phyloP scores from a whole-genome alignment of 2,888 invertebrate species.

The Cephus runcator region DNA sequence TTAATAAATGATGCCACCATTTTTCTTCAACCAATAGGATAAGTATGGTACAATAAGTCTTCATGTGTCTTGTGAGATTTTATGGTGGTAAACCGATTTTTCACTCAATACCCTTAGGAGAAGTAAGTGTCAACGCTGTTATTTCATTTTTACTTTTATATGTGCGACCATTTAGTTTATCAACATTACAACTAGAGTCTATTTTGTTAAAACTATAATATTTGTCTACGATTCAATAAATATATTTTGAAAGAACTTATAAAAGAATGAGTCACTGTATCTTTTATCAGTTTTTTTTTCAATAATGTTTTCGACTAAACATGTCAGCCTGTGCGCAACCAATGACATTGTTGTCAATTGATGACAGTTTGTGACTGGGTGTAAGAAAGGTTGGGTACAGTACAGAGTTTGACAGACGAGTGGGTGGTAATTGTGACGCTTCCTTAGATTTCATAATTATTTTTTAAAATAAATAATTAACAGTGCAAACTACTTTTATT shows the following conservation, averaged over 20 bases:
- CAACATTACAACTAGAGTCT: not conserved
- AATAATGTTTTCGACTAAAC: not conserved
- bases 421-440: not conserved
- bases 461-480: not conserved
- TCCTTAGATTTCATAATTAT: not conserved
- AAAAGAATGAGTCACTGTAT: not conserved
- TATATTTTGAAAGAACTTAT: not conserved
- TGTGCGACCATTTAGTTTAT: constrained; percentile 1
- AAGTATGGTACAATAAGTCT: not conserved
- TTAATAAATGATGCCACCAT: not conserved
- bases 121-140: not conserved
- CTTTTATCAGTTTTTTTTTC: not conserved
- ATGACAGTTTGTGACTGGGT: not conserved
- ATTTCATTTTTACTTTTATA: constrained; percentile 3
- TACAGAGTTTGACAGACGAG: not conserved
- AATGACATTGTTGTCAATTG: not conserved
- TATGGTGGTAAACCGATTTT: not conserved
- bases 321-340: not conserved
- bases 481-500: not conserved
- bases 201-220: not conserved
- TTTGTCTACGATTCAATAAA: not conserved
- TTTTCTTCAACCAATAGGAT: not conserved
- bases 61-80: not conserved
- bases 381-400: not conserved
- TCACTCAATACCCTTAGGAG: not conserved